phyloP scores from a whole-genome alignment of 2,888 invertebrate species.

The Pristionchus maxplancki region DNA sequence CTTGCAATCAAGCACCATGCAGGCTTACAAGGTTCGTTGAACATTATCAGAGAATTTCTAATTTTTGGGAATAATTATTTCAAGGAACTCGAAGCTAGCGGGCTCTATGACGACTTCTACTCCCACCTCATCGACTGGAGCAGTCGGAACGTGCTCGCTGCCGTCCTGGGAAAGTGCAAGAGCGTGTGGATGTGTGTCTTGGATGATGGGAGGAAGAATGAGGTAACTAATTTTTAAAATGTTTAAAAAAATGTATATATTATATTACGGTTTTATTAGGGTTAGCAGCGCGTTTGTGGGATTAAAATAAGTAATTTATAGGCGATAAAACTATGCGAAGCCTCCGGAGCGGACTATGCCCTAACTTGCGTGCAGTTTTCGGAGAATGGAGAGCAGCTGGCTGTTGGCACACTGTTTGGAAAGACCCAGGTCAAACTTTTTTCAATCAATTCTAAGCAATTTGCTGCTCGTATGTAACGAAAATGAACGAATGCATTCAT shows the following conservation, averaged over 20 bases:
- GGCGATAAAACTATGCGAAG: constrained; percentile 92
- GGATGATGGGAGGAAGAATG: background rate
- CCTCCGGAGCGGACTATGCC: constrained; percentile 88
- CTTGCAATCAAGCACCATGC: no score
- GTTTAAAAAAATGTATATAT: no score
- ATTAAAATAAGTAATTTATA: constrained; percentile 69
- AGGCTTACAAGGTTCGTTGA: no score
- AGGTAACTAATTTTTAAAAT: no score
- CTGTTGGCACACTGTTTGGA: constrained; percentile 88
- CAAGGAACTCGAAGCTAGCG: constrained; percentile 80
- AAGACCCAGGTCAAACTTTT: background rate
- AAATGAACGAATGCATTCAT: no score
- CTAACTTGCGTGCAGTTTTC: constrained; percentile 99
- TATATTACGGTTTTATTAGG: no score
- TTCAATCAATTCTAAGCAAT: no score
- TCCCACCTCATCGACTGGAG: constrained; percentile 99
- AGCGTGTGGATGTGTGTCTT: constrained; percentile 86
- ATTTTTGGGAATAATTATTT: no score
- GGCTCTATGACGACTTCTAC: constrained; percentile 98
- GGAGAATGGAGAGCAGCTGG: constrained; percentile 94
- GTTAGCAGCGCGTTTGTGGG: no score
- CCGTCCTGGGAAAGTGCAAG: constrained; percentile 96
- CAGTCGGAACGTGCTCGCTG: constrained; percentile 96
- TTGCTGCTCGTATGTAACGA: no score
- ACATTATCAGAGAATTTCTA: no score